Base-by-base conservation (phyloP, 2,113 vertebrate species). In the Malaclemys terrapin region DNA sequence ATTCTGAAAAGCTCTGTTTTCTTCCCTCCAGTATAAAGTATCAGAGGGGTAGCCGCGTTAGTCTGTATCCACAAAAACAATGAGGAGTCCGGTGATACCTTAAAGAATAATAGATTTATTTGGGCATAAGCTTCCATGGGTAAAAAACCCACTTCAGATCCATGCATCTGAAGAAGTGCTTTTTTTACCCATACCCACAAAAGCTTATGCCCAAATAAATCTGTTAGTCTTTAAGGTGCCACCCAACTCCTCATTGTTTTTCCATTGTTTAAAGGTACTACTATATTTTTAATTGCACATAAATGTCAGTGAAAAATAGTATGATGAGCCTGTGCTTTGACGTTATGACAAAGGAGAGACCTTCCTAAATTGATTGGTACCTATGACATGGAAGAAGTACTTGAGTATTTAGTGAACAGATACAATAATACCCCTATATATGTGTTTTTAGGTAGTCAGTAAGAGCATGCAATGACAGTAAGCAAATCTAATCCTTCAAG, bases 351-450 rank as follows among this genome's bases (percentile, higher is more conserved):
- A 89, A 94, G 16, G 3, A 69, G 88, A 88, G 90, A 82, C 24
- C 0, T 6, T 62, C 89, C 53, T 45, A 85, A 85, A 6, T 1
- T 84, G 84, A 87, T 69, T 75, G 54, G 91, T 85, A 38, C 0
- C 1, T 20, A 79, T 87, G 9, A 81, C 54, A 84, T 4, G 89
- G 16, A 87, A 10, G 85, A 96, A 93, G 85, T 47, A 78, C 19
- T 22, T 87, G 50, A 94, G 89, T 47, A 89, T 93, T 5, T n/a
- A 93, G 69, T 87, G 91, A 94, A 82, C 93, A 88, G 91, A 80
- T 87, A 93, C 1, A 45, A 83, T 80, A 6, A 85, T 76, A 76
- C 13, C 38, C 19, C 38, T 7, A 45, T 88, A 31, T 22, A 76
- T 25, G 20, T 87, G 75, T 4, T 6, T 95, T 95, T 82, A 62